Base-by-base conservation (phyloP, 2,797 vertebrate genomes). In the Labeo calbasu region DNA sequence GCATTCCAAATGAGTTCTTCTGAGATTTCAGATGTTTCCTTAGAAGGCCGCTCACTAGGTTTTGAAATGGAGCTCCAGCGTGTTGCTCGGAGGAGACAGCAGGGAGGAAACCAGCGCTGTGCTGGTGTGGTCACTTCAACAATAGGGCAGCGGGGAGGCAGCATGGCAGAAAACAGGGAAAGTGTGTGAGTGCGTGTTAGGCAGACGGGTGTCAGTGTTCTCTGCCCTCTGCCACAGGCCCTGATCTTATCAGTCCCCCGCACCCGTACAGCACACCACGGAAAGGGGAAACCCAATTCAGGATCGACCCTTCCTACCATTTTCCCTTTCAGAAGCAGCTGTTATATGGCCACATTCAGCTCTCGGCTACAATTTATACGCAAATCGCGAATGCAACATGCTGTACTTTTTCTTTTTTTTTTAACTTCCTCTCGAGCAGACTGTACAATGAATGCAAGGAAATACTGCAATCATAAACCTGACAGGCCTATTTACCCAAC, bases 301-400 rank as follows among this genome's bases (percentile, higher is more conserved):
- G 92, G 96, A 93, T 96, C 98, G 96, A 97, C 97, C 96, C 97
- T 99, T 98, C 97, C 97, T 97, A 91, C 89, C 90, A 96, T 95
- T 95, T 94, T 96, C 96, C 94, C 96, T 94, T 91, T 89, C 95
- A 90, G 78, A 88, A 89, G 91, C 90, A 89, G 83, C 88, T 57
- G 79, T 91, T 89, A 78, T 84, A 86, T 87, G 87, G 86, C 86
- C 88, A 85, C 85, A 89, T 89, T 93, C 32, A 71, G 75, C 73
- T 84, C 69, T 87, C 43, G 40, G 28, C 40, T 48, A 80, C 81
- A 69, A 69, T 83, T 84, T 84, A 77, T 69, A 70, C 15, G 46
- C 83, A 84, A 43, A 72, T 25, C 4, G n/a, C 50, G n/a, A 51
- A n/a, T 61, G 43, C 70, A 76, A 79, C 81, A 76, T 36, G 48